Evolutionary conservation across 2,888 invertebrate genomes (phyloP).

Genomic region (Thumatha senex): DNA sequence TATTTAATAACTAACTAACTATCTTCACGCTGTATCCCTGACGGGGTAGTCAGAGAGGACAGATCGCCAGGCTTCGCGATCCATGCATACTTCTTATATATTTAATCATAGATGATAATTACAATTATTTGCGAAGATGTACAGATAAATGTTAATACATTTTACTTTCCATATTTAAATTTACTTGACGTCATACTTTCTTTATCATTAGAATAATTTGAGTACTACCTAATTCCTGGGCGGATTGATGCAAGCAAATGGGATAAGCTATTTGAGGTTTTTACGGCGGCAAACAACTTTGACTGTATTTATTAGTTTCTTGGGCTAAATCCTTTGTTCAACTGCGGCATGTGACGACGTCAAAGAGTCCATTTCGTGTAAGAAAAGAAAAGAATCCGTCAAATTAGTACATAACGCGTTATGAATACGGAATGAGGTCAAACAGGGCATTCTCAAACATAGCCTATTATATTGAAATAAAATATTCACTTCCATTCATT

Average conservation of each 20-base stretch:
- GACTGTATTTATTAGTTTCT: constrained; percentile 39
- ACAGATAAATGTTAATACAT: not conserved
- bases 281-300: constrained; percentile 17
- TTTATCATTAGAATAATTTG: not conserved
- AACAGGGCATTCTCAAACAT: constrained; percentile 76
- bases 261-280: constrained; percentile 16
- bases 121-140: no score
- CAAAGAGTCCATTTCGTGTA: constrained; percentile 70
- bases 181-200: no score
- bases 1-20: no score
- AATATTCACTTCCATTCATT: constrained; percentile 81
- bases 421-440: constrained; percentile 81
- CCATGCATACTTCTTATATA: no score
- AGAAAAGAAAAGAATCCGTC: constrained; percentile 76
- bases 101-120: no score
- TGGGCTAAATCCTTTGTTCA: constrained; percentile 46
- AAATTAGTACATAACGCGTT: constrained; percentile 79
- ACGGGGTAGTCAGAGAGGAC: no score
- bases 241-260: constrained; percentile 21
- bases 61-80: no score
- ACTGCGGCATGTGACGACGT: constrained; percentile 60
- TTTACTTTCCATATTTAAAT: not conserved
- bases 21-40: no score
- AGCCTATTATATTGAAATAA: constrained; percentile 77
- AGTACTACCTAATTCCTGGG: constrained; percentile 24